Base-by-base conservation (phyloP, 2,888 invertebrate species). In the Tuberolachnus salignus region DNA sequence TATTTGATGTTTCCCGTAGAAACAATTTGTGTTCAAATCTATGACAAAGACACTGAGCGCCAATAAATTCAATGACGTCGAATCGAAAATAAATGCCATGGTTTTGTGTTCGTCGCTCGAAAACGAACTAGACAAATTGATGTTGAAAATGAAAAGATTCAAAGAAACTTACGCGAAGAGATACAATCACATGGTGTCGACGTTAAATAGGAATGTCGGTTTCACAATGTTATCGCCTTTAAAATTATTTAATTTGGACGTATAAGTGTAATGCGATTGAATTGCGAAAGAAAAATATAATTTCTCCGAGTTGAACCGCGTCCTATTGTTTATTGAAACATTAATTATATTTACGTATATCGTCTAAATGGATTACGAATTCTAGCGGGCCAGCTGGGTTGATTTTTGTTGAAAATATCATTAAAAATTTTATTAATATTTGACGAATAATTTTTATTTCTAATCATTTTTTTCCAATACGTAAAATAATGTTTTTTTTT, bases 71-170 rank as follows among this genome's bases (percentile, higher is more conserved):
- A 14, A 19, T 42, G 23, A 59, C 0, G 1, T 13, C 11, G 55
- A 55, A 21, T 3, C 19, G 11, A 55, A 55, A 19, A 21, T 21
- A 19, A 55, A 69, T 13, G 42, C n/a, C 21, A 10, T 51, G 1
- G n/a, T 23, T 8, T 23, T 51, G 51, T 61, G 78, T 51, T 69
- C 69, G 13, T 42, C 16, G 10, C n/a, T 59, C 9, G 69, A 69
- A 59, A 51, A 19, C 23, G 53, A 78, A 42, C 11, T 78, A 13
- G 42, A 69, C 6, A 34, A 51, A 19, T 61, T 78, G 51, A 0
- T 34, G 16, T 51, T 78, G 23, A 69, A 61, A 69, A 51, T 78
- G 78, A 21, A 78, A 51, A 78, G 78, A 51, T 69, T 57, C 34
- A 78, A 61, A n/a, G 73, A 42, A 69, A 69, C n/a, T 8, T 59